These are phyloP conservation scores for Myotis vivesi DNA, from an alignment of 2,797 vertebrate genomes.

Conservation along the genomic window DNA sequence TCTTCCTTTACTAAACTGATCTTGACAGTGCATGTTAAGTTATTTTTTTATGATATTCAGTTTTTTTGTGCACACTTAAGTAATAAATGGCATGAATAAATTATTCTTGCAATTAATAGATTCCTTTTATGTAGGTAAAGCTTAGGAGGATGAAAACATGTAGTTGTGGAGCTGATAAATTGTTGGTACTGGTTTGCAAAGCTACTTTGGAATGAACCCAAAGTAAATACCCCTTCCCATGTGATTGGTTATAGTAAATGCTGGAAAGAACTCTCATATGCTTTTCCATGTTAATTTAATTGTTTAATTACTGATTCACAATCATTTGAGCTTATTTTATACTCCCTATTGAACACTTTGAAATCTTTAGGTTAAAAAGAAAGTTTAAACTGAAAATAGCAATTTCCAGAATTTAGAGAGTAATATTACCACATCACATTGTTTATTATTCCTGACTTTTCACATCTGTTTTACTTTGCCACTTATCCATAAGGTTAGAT, in stretches of 20 bases:
- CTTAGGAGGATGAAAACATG: neutral
- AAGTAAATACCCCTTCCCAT: neutral
- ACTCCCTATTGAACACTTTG: neutral
- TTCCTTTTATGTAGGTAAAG: conserved; percentile 2
- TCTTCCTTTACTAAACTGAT: conserved; percentile 10
- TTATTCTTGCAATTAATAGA: conserved; percentile 36
- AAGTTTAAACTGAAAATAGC: conserved; percentile 38
- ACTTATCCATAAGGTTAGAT: neutral
- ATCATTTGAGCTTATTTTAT: neutral
- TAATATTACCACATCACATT: neutral
- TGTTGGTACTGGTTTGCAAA: neutral
- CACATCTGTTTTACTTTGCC: neutral
- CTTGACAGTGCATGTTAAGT: neutral
- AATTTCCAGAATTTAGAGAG: neutral
- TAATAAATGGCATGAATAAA: conserved; percentile 17
- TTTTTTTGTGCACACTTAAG: neutral
- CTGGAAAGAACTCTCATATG: neutral
- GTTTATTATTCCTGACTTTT: neutral
- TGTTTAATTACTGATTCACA: neutral
- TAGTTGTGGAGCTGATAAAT: neutral
- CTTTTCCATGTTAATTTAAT: neutral
- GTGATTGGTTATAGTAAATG: neutral
- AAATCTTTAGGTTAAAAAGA: conserved; percentile 36
- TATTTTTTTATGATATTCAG: neutral
- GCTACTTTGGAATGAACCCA: neutral